Base-by-base conservation (phyloP, 2,797 vertebrate species). In the Enteromius fasciolatus region DNA sequence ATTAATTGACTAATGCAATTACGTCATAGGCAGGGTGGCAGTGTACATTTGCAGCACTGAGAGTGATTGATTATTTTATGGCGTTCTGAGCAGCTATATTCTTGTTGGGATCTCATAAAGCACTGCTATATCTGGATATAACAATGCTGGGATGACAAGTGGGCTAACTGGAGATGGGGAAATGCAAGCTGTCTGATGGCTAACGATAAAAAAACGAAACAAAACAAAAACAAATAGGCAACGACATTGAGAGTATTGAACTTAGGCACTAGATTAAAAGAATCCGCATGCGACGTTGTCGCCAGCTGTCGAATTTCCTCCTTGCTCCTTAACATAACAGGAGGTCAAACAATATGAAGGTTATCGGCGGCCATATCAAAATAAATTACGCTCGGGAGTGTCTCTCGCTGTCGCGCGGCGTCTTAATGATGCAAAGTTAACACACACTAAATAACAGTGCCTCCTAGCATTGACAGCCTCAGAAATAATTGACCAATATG, bases 401-500 rank as follows among this genome's bases (percentile, higher is more conserved):
- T 91, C 89, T 89, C 88, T 91, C 88, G 91, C 91, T 94, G 94
- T 94, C 93, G 91, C 86, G 86, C 82, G 90, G 93, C 87, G 91
- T 94, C 92, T 94, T 94, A 95, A 94, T 94, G 93, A 95, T 94
- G 94, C 92, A 90, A 89, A 94, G 93, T 95, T 95, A 95, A 95
- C 94, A 94, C 93, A 93, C 90, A 94, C 94, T 95, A 95, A 95
- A 95, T 95, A 95, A 95, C 92, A 92, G 94, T 89, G 91, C 91
- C 94, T 94, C 90, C 91, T 89, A 86, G 88, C 89, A 90, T 90
- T 94, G 94, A 95, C 94, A 95, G 94, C 93, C 90, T 95, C 94
- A 95, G 93, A 94, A 95, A 95, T 95, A 95, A 95, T 95, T 95
- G 94, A 95, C 94, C 94, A 94, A 91, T 91, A 80, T 91, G 94